Percentiles rank a stretch among this genome's conserved stretches.
Evolutionary conservation across 2,888 invertebrate species (phyloP).

Genomic region (Hypena proboscidalis): DNA sequence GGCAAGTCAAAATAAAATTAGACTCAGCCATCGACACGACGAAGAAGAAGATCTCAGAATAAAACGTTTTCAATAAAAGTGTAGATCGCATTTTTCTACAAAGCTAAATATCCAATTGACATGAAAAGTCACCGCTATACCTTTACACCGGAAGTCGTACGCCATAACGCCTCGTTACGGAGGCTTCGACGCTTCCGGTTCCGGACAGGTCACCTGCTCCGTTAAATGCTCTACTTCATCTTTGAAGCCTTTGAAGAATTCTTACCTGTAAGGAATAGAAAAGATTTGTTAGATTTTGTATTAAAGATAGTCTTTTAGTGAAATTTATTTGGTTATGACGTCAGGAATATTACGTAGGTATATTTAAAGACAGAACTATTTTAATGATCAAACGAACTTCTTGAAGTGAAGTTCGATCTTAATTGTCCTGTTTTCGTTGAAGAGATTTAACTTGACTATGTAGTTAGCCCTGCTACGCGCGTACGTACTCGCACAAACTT

Average conservation of each 20-base stretch:
- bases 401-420: no score
- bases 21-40: no score
- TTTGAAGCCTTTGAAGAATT: conserved; percentile 16
- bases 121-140: conserved; percentile 14
- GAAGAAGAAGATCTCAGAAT: no score
- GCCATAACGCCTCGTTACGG: conserved; percentile 18
- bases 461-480: no score
- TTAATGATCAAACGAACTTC: no score
- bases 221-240: conserved; percentile 22
- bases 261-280: conserved; percentile 41
- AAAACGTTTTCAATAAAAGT: no score
- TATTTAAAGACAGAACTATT: no score
- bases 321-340: not conserved
- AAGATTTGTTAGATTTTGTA: not conserved
- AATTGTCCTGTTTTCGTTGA: no score
- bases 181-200: conserved; percentile 27
- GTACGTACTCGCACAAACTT: no score
- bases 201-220: conserved; percentile 24
- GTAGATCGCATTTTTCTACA: not conserved
- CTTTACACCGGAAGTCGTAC: conserved; percentile 20
- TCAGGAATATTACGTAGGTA: no score
- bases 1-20: no score
- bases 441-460: no score
- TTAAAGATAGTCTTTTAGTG: not conserved
- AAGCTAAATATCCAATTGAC: conserved; percentile 2